Evolutionary conservation across 1,140 invertebrate genomes (phyloP).

Genomic region (Phymorhynchus buccinoides): DNA sequence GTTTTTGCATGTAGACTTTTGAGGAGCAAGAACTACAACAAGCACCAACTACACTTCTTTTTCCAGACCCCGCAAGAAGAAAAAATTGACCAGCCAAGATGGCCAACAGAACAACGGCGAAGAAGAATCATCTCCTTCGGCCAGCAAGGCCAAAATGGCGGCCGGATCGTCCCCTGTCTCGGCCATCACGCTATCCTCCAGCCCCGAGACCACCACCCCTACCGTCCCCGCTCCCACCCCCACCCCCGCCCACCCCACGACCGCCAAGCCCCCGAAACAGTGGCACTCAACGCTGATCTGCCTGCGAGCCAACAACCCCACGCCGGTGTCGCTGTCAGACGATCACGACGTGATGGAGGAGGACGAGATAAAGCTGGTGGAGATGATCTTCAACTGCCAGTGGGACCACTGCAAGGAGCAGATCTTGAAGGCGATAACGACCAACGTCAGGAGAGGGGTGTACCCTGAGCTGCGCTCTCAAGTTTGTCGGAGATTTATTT

Average conservation of each 20-base stretch:
- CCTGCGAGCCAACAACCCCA: slow-evolving; percentile 53
- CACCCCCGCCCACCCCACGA: not conserved
- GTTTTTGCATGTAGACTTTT: too few relatives aligned
- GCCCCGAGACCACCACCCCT: not conserved
- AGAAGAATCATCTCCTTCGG: not conserved
- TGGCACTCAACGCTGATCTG: slow-evolving; percentile 68
- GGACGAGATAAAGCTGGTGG: slow-evolving; percentile 62
- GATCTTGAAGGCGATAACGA: slow-evolving; percentile 61
- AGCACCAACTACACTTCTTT: not conserved
- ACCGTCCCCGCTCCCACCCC: not conserved
- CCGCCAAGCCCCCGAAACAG: slow-evolving; percentile 11
- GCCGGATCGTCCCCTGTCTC: not conserved
- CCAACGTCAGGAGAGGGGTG: slow-evolving; percentile 46
- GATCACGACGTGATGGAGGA: slow-evolving; percentile 41
- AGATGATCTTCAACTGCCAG: slow-evolving; percentile 67
- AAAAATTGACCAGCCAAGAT: not conserved
- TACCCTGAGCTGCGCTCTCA: slow-evolving; percentile 53
- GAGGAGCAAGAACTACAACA: too few relatives aligned
- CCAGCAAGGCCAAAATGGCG: not conserved
- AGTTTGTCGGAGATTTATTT: too few relatives aligned
- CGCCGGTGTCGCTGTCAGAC: slow-evolving; percentile 41
- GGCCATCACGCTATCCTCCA: not conserved
- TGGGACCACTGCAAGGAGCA: slow-evolving; percentile 61
- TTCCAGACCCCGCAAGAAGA: slow-evolving; percentile 9
- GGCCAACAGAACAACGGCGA: not conserved